These are phyloP conservation scores for Sebastes glaucus DNA, from an alignment of 2,797 vertebrate genomes.

Conservation along the genomic window DNA sequence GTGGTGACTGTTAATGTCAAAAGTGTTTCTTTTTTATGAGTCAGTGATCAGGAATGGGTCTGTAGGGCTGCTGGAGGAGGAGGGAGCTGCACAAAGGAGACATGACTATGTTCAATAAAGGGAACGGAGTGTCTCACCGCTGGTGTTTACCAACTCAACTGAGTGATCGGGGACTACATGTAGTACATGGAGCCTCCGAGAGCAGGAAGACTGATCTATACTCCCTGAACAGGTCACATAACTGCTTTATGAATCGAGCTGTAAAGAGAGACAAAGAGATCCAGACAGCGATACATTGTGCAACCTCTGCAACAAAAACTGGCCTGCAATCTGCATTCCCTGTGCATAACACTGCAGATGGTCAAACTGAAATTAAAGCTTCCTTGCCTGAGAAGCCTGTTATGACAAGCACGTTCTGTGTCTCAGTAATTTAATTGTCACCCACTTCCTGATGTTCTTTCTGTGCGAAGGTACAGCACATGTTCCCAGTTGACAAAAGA, in stretches of 20 bases:
- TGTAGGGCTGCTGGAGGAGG: constrained; percentile 35
- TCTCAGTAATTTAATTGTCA: constrained; percentile 22
- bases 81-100: constrained; percentile 25
- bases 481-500: neutral
- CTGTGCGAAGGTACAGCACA: constrained; percentile 1
- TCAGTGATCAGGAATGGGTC: constrained; percentile 66
- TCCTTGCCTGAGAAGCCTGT: constrained; percentile 26
- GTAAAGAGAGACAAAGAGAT: neutral
- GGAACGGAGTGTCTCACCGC: constrained; percentile 30
- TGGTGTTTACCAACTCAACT: constrained; percentile 20
- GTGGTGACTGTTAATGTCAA: constrained; percentile 58
- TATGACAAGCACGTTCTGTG: constrained; percentile 19
- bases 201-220: neutral
- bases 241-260: neutral
- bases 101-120: constrained; percentile 32
- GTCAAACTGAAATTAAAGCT: constrained; percentile 28
- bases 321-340: neutral
- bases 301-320: constrained; percentile 3
- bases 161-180: neutral
- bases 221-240: neutral
- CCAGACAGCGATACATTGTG: neutral
- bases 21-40: constrained; percentile 60
- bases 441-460: constrained; percentile 28
- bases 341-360: neutral
- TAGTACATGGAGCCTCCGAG: neutral